Evolutionary conservation across 2,888 invertebrate genomes (phyloP).

Genomic region (Lamellibrachia columna): DNA sequence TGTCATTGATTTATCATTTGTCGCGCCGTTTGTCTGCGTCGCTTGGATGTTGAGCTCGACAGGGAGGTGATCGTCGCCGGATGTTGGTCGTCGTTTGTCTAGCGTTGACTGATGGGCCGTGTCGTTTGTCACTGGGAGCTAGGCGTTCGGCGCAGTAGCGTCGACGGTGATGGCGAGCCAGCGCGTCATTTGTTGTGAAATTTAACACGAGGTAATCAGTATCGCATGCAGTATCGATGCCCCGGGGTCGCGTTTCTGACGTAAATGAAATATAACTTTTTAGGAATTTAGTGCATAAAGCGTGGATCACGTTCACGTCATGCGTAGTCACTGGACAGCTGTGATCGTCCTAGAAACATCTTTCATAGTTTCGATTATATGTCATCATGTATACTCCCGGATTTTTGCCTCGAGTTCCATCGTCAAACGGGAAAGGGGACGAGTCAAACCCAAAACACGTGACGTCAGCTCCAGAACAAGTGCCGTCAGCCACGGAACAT

Average conservation of each 20-base stretch:
- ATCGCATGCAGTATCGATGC: neutral
- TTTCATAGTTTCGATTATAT: neutral
- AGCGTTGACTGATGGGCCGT: neutral
- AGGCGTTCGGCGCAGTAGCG: neutral
- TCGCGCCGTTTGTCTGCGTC: neutral
- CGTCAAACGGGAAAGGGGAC: neutral
- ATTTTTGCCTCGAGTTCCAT: neutral
- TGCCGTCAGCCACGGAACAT: too few species aligned
- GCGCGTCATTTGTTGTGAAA: neutral
- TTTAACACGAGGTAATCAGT: neutral
- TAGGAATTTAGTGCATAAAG: too few species aligned
- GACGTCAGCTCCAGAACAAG: neutral
- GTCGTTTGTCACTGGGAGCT: neutral
- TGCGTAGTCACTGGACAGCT: neutral
- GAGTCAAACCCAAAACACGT: neutral
- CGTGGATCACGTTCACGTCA: neutral
- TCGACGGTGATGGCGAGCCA: neutral
- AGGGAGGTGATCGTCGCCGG: neutral
- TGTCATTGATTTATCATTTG: conserved; percentile 16
- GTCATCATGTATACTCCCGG: neutral
- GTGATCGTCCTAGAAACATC: neutral
- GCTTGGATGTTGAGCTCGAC: conserved; percentile 3
- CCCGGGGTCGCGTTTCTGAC: neutral
- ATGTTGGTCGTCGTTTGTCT: conserved; percentile 2
- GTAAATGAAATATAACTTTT: neutral